Conservation (phyloP, 2,113 vertebrate species). For the Amazona vittata region DNA sequence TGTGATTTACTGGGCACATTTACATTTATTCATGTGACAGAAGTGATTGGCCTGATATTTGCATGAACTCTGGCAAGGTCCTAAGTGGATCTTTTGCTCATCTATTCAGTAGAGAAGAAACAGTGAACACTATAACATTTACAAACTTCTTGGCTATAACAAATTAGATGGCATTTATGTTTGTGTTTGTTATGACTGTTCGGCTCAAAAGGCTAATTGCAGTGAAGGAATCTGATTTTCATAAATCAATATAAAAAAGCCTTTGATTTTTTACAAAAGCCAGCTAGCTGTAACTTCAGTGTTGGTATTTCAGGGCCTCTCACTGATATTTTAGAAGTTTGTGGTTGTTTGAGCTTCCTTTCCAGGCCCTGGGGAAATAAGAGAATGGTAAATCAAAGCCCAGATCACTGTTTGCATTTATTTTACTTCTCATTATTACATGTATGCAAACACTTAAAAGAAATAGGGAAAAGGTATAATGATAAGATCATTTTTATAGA, state of each 20-base stretch:
- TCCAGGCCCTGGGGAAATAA: conserved; percentile 74
- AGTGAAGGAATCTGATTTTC: conserved; percentile 71
- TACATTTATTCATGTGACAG: not conserved
- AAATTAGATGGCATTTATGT: conserved; percentile 66
- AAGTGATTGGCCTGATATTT: conserved; percentile 29
- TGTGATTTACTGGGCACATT: not conserved
- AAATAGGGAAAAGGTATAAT: conserved; percentile 50
- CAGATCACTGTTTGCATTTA: conserved; percentile 67
- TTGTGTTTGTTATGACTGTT: conserved; percentile 69
- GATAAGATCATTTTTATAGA: conserved; percentile 36
- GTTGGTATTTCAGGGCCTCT: conserved; percentile 75
- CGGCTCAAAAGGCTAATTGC: conserved; percentile 68
- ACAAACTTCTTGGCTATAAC: conserved; percentile 48
- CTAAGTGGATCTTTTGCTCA: not conserved
- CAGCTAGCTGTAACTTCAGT: conserved; percentile 67
- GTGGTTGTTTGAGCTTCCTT: conserved; percentile 75
- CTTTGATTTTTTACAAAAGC: conserved; percentile 73
- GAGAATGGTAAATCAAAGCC: conserved; percentile 73
- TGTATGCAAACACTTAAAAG: conserved; percentile 69
- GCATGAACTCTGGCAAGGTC: not conserved
- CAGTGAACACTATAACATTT: not conserved
- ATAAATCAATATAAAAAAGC: conserved; percentile 72
- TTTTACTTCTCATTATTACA: conserved; percentile 75
- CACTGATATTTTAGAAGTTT: conserved; percentile 76
- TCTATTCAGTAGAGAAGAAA: conserved; percentile 17